Percentiles rank a stretch among this genome's conserved stretches.
Conservation (phyloP, 2,113 vertebrate genomes). For the Coptodon bakossiorum region DNA sequence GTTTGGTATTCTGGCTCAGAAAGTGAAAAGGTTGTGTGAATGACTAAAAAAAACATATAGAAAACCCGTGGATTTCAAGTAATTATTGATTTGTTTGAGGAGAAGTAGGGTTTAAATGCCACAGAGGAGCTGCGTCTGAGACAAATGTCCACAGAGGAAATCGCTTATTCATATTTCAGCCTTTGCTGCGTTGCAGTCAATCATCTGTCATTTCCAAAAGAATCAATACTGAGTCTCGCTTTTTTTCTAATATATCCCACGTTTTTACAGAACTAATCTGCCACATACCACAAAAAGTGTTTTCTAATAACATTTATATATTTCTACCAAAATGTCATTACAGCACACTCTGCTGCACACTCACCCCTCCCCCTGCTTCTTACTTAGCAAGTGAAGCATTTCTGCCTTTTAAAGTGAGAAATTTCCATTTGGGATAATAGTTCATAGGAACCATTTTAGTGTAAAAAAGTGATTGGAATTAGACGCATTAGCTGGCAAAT, state of each 20-base stretch:
- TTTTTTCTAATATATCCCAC: background rate
- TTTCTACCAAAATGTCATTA: background rate
- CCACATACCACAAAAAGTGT: background rate
- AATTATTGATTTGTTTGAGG: constrained; percentile 58
- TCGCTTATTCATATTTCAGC: constrained; percentile 45
- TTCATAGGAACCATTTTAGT: constrained; percentile 31
- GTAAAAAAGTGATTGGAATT: constrained; percentile 29
- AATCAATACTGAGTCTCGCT: constrained; percentile 48
- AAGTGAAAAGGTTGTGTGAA: constrained; percentile 46
- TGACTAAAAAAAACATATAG: background rate
- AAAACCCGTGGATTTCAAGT: constrained; percentile 39
- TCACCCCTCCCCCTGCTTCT: background rate
- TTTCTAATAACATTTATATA: background rate
- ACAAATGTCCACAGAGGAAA: constrained; percentile 47
- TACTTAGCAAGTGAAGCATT: background rate
- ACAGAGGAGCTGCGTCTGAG: constrained; percentile 23
- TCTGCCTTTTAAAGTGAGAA: constrained; percentile 26
- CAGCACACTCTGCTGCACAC: background rate
- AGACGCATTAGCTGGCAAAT: constrained; percentile 54
- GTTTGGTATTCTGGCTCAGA: constrained; percentile 10
- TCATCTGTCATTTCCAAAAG: constrained; percentile 45
- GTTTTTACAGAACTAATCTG: constrained; percentile 10
- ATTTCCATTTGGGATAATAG: constrained; percentile 9
- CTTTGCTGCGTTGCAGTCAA: constrained; percentile 32
- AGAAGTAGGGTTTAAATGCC: constrained; percentile 60